Evolutionary conservation across 2,888 invertebrate species (phyloP).

Genomic region (Blera fallax): DNA sequence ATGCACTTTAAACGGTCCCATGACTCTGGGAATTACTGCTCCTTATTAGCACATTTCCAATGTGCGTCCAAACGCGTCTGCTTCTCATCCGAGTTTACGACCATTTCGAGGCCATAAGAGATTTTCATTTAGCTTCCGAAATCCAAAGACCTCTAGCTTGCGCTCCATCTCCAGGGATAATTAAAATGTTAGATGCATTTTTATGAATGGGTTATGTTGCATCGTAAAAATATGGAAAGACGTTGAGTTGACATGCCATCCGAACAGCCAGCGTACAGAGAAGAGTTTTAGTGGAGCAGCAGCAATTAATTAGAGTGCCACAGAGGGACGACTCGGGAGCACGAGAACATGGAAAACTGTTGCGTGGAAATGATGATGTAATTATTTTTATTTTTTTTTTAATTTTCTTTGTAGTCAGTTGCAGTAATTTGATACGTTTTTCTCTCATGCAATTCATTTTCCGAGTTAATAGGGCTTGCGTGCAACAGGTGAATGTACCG

Average conservation of each 20-base stretch:
- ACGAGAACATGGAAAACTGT: slow-evolving; percentile 20
- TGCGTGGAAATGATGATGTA: slow-evolving; percentile 68
- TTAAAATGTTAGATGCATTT: slow-evolving; percentile 60
- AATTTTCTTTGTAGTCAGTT: slow-evolving; percentile 13
- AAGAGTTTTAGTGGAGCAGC: not conserved
- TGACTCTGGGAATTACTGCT: not conserved
- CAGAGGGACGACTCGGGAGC: not conserved
- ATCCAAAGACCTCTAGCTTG: slow-evolving; percentile 11
- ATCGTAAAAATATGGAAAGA: slow-evolving; percentile 36
- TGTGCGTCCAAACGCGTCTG: not conserved
- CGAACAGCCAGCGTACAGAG: not conserved
- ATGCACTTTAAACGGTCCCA: not conserved
- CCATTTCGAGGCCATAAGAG: slow-evolving; percentile 12
- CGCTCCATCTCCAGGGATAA: slow-evolving; percentile 34
- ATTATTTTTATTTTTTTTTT: slow-evolving; percentile 52
- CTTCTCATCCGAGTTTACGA: not conserved
- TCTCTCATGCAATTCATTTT: slow-evolving; percentile 65
- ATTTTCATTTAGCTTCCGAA: slow-evolving; percentile 30
- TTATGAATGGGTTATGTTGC: slow-evolving; percentile 59
- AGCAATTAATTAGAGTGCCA: slow-evolving; percentile 57
- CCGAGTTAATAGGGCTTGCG: slow-evolving; percentile 61
- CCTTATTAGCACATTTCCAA: not conserved
- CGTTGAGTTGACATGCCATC: not conserved
- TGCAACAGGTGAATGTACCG: slow-evolving; percentile 68
- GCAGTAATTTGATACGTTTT: slow-evolving; percentile 63